These are phyloP conservation scores for Plutella xylostella DNA, from an alignment of 2,888 invertebrate species.

Conservation along the genomic window DNA sequence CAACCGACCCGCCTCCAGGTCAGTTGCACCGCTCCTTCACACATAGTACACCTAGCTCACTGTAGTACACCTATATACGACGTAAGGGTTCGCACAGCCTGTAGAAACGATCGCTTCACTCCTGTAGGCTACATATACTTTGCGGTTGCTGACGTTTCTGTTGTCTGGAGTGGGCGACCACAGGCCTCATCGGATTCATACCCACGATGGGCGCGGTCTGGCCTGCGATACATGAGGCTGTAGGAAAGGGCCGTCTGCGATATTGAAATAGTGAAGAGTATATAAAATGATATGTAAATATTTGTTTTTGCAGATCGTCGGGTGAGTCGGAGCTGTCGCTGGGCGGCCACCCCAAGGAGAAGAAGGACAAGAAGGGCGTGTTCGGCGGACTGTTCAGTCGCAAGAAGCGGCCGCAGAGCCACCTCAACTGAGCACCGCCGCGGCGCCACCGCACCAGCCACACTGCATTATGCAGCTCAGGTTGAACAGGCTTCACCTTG, in stretches of 20 bases:
- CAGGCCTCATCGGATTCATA: too few relatives aligned
- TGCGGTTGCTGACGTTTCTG: neutral
- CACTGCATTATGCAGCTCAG: neutral
- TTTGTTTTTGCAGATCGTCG: conserved; percentile 36
- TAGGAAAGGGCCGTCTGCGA: too few relatives aligned
- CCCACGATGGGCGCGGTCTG: too few relatives aligned
- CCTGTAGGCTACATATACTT: too few relatives aligned
- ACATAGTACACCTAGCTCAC: neutral
- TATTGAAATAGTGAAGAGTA: too few relatives aligned
- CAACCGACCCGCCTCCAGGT: conserved; percentile 56
- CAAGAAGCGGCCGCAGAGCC: conserved; percentile 67
- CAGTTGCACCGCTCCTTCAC: neutral
- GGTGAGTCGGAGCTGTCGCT: conserved; percentile 62
- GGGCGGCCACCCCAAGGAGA: conserved; percentile 55
- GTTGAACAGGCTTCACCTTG: neutral
- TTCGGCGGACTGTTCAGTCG: conserved; percentile 72
- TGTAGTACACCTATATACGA: too few relatives aligned
- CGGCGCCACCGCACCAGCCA: neutral
- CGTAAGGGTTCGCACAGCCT: too few relatives aligned
- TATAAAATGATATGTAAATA: too few relatives aligned
- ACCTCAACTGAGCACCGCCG: conserved; percentile 54
- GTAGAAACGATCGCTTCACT: neutral
- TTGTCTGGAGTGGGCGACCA: neutral
- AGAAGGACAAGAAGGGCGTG: conserved; percentile 71
- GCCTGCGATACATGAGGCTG: too few relatives aligned